These are phyloP conservation scores for Silurus aristotelis DNA, from an alignment of 2,797 vertebrate species.

Conservation along the genomic window DNA sequence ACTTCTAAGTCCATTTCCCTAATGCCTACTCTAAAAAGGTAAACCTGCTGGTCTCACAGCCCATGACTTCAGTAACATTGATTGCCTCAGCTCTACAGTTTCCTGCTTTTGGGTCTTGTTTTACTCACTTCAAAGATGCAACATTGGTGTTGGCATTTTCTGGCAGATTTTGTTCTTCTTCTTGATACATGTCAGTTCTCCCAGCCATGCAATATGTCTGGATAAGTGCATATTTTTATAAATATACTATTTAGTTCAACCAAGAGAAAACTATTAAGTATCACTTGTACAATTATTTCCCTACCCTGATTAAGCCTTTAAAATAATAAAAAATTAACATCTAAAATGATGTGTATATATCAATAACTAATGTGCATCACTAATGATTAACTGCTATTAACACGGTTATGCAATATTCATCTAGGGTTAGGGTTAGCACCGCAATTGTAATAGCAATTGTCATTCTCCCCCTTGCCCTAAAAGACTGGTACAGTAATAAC, in stretches of 20 bases:
- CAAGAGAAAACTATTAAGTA: too few relatives aligned
- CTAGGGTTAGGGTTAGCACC: background rate
- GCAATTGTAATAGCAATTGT: background rate
- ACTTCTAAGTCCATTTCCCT: constrained; percentile 6
- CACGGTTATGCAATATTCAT: background rate
- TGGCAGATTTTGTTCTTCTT: background rate
- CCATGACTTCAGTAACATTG: background rate
- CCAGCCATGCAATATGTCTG: background rate
- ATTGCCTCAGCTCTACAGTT: background rate
- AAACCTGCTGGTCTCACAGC: background rate
- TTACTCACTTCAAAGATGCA: background rate
- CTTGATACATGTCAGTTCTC: background rate
- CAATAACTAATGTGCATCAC: background rate
- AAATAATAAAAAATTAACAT: background rate
- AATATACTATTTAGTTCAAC: background rate
- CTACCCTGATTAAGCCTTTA: background rate
- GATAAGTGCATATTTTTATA: background rate
- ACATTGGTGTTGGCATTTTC: background rate
- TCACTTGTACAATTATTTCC: background rate
- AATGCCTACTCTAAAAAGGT: constrained; percentile 3
- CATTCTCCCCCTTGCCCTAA: background rate
- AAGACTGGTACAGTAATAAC: background rate
- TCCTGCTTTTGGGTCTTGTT: background rate
- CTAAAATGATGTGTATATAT: background rate
- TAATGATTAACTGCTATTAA: background rate